Base-by-base conservation (phyloP, 2,888 invertebrate species). In the Diaperis boleti region DNA sequence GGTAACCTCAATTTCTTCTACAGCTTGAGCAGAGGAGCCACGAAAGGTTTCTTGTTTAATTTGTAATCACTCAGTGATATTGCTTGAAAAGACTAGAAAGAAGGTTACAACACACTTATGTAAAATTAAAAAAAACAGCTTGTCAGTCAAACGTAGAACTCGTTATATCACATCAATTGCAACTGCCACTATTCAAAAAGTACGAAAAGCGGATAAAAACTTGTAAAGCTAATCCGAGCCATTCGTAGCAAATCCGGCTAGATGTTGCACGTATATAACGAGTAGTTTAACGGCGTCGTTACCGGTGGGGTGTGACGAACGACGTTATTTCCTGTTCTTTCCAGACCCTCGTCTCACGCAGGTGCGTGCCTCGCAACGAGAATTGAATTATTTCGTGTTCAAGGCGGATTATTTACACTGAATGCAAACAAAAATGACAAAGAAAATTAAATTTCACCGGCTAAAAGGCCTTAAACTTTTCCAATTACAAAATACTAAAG, bases 221-320 rank as follows among this genome's bases (percentile, higher is more conserved):
- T 57, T 67, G 68, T 72, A 68, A 66, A 64, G 64, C 68, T 74
- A 72, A 73, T 74, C 73, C 65, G 42, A 55, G 56, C 70, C 69
- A 68, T 72, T 71, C 69, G 67, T 69, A 60, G 68, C 71, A 72
- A 70, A 74, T 68, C 68, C 69, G 67, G 62, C 62, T 66, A 67
- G 70, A 72, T 70, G 65, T 64, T 65, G 69, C 71, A 69, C 72
- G 73, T 72, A 70, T 72, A 72, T 72, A 74, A 74, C 73, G 75
- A 74, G 73, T 73, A 70, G 72, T 71, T 71, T 73, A 73, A 73
- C 68, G 66, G 67, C 71, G 70, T 74, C 72, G 73, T 74, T 73
- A 70, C 72, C 69, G 68, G 69, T 70, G 68, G 64, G 66, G 70
- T 70, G n/a, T 72, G 74, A 74, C 71, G 73, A 72, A 74, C 72